phyloP scores from a whole-genome alignment of 2,113 vertebrate species.

The Dascyllus trimaculatus region DNA sequence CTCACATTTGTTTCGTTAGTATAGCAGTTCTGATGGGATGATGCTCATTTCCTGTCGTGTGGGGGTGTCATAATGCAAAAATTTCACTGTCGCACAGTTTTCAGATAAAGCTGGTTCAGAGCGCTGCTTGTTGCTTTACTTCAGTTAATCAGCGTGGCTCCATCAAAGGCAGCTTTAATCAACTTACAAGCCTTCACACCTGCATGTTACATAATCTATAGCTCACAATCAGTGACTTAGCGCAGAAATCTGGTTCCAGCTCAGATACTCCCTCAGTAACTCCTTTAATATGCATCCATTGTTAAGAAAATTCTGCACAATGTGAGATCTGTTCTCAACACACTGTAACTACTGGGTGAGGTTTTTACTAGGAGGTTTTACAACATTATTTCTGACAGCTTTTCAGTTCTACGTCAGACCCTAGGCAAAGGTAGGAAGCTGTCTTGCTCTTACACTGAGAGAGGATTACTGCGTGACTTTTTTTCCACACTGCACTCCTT shows the following conservation, averaged over 20 bases:
- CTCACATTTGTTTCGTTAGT: constrained; percentile 27
- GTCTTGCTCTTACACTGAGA: neutral
- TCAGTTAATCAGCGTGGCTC: too few species aligned
- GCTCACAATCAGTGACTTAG: too few species aligned
- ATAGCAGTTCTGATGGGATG: constrained; percentile 1
- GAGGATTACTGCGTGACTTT: too few species aligned
- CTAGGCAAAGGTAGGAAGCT: neutral
- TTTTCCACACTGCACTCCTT: too few species aligned
- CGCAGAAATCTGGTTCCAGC: too few species aligned
- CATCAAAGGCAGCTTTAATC: too few species aligned
- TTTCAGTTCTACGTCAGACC: neutral
- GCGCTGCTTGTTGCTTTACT: too few species aligned
- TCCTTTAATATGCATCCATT: too few species aligned
- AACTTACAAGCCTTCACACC: too few species aligned
- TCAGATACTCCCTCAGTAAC: too few species aligned
- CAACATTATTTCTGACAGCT: neutral
- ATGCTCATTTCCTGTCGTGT: neutral
- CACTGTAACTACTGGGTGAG: neutral
- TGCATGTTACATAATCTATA: too few species aligned
- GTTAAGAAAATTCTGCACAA: too few species aligned
- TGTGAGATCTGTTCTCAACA: neutral
- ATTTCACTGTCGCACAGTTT: neutral
- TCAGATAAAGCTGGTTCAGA: neutral
- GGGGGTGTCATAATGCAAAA: neutral
- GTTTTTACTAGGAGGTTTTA: neutral